phyloP scores from a whole-genome alignment of 2,888 invertebrate species.

The Orgyia antiqua region DNA sequence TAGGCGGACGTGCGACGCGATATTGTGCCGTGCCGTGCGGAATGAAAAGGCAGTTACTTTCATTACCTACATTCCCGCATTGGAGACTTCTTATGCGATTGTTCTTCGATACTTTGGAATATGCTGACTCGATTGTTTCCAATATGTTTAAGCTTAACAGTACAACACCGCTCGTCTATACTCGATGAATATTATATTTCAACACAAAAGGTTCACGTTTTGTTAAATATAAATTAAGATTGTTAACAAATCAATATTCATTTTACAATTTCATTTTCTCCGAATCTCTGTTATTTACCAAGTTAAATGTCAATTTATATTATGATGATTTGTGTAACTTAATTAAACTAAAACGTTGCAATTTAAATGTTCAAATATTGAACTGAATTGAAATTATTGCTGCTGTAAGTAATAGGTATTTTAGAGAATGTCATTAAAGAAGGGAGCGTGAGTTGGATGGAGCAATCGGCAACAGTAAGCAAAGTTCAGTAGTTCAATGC shows the following conservation, averaged over 20 bases:
- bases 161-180: neutral
- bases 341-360: constrained; percentile 6
- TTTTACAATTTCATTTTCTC: constrained; percentile 3
- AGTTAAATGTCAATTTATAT: constrained; percentile 10
- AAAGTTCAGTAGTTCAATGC: constrained; percentile 69
- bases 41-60: constrained; percentile 38
- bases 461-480: constrained; percentile 52
- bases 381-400: constrained; percentile 27
- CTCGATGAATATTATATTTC: constrained; percentile 9
- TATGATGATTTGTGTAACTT: constrained; percentile 12
- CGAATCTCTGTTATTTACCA: constrained; percentile 5
- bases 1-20: constrained; percentile 47
- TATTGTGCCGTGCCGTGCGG: constrained; percentile 52
- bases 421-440: constrained; percentile 37
- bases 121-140: constrained; percentile 9
- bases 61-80: constrained; percentile 27
- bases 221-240: neutral
- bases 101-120: constrained; percentile 13
- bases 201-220: constrained; percentile 6
- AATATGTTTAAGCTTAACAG: neutral
- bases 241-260: neutral
- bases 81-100: constrained; percentile 16
- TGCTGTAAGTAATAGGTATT: constrained; percentile 20
- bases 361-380: constrained; percentile 19
- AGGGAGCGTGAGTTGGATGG: constrained; percentile 45